phyloP scores from a whole-genome alignment of 2,888 invertebrate genomes.

The Mactromeris polynyma region DNA sequence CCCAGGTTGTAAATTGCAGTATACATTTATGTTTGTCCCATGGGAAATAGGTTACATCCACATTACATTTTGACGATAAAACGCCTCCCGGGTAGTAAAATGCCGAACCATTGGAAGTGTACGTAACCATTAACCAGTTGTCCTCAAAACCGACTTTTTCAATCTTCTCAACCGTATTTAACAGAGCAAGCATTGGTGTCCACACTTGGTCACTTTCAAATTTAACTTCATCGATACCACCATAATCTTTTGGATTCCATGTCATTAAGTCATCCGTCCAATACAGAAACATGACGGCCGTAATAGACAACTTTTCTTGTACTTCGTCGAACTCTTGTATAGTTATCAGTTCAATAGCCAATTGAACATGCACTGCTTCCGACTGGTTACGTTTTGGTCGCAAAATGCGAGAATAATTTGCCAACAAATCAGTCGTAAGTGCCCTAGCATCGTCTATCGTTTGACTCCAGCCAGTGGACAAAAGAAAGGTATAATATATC shows the following conservation, averaged over 20 bases:
- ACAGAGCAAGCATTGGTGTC: slow-evolving; percentile 59
- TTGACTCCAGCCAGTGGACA: not conserved
- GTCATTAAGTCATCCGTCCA: slow-evolving; percentile 62
- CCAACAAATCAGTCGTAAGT: not conserved
- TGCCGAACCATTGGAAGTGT: not conserved
- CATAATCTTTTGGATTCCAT: slow-evolving; percentile 48
- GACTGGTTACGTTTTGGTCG: slow-evolving; percentile 49
- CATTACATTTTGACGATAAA: slow-evolving; percentile 30
- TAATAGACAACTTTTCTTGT: slow-evolving; percentile 56
- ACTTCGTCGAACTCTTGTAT: slow-evolving; percentile 68
- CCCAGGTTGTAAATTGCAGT: slow-evolving; percentile 26
- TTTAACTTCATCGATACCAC: slow-evolving; percentile 11
- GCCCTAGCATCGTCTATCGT: not conserved
- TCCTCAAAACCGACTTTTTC: slow-evolving; percentile 28
- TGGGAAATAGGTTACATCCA: slow-evolving; percentile 47
- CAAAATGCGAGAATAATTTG: slow-evolving; percentile 45
- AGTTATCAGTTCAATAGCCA: slow-evolving; percentile 40
- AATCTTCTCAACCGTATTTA: slow-evolving; percentile 35
- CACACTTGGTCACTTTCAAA: slow-evolving; percentile 55
- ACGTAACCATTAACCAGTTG: slow-evolving; percentile 28
- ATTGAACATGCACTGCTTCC: slow-evolving; percentile 26
- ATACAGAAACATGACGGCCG: slow-evolving; percentile 47
- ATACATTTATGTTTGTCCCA: no score
- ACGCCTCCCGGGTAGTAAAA: slow-evolving; percentile 28
- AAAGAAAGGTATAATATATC: not conserved